Percentiles rank a stretch among this genome's conserved stretches.
Conservation (phyloP, 2,113 vertebrate species). For the Diphyllodes magnificus region DNA sequence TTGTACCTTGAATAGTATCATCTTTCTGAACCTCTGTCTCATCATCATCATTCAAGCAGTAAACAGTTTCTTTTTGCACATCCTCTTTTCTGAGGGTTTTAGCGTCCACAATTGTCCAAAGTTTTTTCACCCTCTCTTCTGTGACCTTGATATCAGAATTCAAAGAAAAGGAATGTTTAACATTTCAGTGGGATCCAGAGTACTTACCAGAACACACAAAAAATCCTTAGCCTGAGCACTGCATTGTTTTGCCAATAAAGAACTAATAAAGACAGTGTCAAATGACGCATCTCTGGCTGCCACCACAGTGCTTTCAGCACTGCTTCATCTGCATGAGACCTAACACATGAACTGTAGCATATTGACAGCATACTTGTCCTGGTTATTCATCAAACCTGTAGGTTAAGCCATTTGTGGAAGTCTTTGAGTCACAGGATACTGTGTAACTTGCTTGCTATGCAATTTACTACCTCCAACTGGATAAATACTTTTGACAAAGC, state of each 20-base stretch:
- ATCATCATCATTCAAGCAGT: conserved; percentile 91
- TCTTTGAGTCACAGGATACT: background rate
- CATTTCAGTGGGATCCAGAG: background rate
- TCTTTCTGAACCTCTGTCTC: conserved; percentile 90
- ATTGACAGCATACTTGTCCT: background rate
- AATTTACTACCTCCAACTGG: background rate
- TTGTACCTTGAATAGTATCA: conserved; percentile 88
- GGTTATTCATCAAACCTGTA: background rate
- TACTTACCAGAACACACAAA: background rate
- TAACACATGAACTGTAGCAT: background rate
- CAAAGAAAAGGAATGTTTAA: background rate
- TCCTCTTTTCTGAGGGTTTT: conserved; percentile 81
- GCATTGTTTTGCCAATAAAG: background rate
- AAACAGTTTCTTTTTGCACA: conserved; percentile 85
- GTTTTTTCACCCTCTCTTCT: conserved; percentile 84
- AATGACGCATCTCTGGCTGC: background rate
- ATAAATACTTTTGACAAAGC: background rate
- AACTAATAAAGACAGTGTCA: background rate
- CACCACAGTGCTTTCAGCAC: background rate
- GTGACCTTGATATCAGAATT: conserved; percentile 73
- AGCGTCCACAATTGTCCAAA: conserved; percentile 86
- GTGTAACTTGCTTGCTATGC: background rate
- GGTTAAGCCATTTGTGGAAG: background rate
- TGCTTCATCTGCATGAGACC: background rate
- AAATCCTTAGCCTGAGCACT: background rate